A percentile compares a stretch with the other conserved stretches of the same genome.
phyloP scores from a whole-genome alignment of 2,888 invertebrate genomes.

The Carpatolechia fugitivella region DNA sequence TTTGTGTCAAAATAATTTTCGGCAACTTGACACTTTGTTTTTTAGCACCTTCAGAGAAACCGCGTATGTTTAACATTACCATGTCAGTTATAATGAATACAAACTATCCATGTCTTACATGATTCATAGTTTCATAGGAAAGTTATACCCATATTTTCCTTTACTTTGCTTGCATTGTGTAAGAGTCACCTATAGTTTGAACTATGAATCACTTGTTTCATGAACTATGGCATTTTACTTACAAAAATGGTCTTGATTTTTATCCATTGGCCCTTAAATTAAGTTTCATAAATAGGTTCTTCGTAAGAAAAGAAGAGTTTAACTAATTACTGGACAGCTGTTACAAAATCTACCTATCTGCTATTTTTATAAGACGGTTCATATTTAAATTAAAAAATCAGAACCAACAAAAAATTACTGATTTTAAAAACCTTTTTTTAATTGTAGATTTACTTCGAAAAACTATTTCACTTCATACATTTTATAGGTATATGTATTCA shows the following conservation, averaged over 20 bases:
- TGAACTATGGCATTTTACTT: background rate
- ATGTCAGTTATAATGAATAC: background rate
- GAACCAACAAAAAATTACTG: no score
- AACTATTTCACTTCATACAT: no score
- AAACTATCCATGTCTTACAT: background rate
- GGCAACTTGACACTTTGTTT: background rate
- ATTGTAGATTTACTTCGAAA: no score
- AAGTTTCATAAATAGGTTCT: no score
- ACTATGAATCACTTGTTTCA: background rate
- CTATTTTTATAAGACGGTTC: no score
- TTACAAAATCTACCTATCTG: no score
- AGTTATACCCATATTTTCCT: background rate
- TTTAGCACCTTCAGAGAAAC: background rate
- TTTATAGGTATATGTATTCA: no score
- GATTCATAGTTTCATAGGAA: background rate
- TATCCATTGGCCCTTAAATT: background rate
- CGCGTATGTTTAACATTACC: background rate
- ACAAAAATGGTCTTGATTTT: background rate
- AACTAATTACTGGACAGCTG: no score
- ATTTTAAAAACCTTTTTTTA: no score
- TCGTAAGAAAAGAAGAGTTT: no score
- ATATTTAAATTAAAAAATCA: no score
- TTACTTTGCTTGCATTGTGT: background rate
- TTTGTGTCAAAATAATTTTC: constrained; percentile 35
- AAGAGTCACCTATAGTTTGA: background rate